Conservation (phyloP, 2,113 vertebrate genomes). For the Vidua macroura region DNA sequence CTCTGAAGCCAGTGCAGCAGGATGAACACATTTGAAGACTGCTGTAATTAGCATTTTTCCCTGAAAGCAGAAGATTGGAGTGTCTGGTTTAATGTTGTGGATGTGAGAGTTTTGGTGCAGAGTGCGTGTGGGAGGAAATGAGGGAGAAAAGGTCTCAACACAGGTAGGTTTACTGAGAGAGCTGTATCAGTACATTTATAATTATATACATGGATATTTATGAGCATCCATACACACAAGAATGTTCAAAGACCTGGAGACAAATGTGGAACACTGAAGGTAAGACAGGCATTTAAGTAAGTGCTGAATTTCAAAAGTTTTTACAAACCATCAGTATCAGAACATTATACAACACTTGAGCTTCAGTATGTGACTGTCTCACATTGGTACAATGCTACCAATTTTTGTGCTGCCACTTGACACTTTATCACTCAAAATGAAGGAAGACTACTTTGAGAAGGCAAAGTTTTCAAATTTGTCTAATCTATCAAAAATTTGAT, state of each 20-base stretch:
- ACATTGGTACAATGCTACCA: background rate
- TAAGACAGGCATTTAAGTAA: background rate
- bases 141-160: background rate
- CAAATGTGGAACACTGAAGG: background rate
- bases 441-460: background rate
- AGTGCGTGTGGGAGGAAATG: rapidly evolving
- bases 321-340: background rate
- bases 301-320: background rate
- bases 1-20: background rate
- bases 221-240: background rate
- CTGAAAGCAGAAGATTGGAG: background rate
- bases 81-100: background rate
- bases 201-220: background rate
- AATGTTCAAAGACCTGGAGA: background rate
- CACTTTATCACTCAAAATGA: background rate
- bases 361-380: background rate
- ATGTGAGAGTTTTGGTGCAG: background rate
- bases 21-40: background rate
- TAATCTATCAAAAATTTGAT: background rate
- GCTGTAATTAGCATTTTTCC: background rate
- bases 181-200: background rate
- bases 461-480: background rate
- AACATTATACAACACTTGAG: background rate
- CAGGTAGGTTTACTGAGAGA: background rate
- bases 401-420: background rate